A percentile compares a stretch with the other conserved stretches of the same genome.
These are phyloP conservation scores for Pimephales promelas DNA, from an alignment of 2,113 vertebrate genomes.

Conservation along the genomic window DNA sequence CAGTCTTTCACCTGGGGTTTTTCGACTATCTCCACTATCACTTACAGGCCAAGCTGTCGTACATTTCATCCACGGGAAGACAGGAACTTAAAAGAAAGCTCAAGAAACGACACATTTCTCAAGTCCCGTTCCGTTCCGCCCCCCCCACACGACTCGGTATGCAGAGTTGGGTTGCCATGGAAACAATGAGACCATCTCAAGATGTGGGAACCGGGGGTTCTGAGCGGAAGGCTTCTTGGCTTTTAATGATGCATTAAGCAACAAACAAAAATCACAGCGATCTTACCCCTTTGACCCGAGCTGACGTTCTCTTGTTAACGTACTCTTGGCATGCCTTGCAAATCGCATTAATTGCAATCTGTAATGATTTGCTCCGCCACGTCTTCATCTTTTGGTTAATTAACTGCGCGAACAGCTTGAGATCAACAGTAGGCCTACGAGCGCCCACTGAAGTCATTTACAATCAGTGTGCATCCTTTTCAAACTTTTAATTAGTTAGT, in stretches of 20 bases:
- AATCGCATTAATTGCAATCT: slow-evolving; percentile 75
- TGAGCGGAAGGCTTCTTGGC: slow-evolving; percentile 62
- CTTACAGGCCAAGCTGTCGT: slow-evolving; percentile 56
- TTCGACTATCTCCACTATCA: slow-evolving; percentile 50
- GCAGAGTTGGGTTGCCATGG: slow-evolving; percentile 69
- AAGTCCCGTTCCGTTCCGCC: slow-evolving; percentile 41
- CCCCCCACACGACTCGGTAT: slow-evolving; percentile 41
- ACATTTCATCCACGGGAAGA: slow-evolving; percentile 49
- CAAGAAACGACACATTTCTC: slow-evolving; percentile 48
- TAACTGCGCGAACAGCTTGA: slow-evolving; percentile 77
- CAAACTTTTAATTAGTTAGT: slow-evolving; percentile 76
- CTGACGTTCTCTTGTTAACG: slow-evolving; percentile 63
- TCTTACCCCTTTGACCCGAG: slow-evolving; percentile 59
- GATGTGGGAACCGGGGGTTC: slow-evolving; percentile 40
- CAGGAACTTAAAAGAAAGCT: slow-evolving; percentile 50
- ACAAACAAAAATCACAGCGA: slow-evolving; percentile 59
- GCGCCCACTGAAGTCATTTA: slow-evolving; percentile 70
- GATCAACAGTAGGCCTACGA: slow-evolving; percentile 72
- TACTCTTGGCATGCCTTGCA: slow-evolving; percentile 55
- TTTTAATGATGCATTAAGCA: slow-evolving; percentile 70
- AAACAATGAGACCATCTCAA: slow-evolving; percentile 68
- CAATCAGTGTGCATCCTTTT: slow-evolving; percentile 71
- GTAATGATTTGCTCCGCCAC: slow-evolving; percentile 72
- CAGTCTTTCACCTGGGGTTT: slow-evolving; percentile 39
- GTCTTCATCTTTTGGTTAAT: slow-evolving; percentile 70